A percentile compares a stretch with the other conserved stretches of the same genome.
phyloP scores from a whole-genome alignment of 1,140 invertebrate species.

The Asbolus verrucosus region DNA sequence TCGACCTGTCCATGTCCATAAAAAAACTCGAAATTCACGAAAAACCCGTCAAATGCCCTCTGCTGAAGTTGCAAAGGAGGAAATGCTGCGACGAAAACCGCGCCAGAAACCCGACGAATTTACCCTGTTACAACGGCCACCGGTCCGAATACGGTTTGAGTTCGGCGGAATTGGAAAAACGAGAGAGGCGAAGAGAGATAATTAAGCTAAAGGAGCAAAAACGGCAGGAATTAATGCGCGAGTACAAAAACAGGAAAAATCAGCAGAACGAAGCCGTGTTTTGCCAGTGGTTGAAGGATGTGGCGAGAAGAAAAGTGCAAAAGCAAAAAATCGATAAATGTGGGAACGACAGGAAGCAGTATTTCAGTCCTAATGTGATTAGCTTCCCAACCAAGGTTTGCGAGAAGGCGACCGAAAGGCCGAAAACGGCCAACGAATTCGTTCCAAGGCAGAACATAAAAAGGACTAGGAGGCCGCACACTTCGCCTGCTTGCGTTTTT shows the following conservation, averaged over 20 bases:
- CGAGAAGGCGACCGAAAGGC: constrained; percentile 51
- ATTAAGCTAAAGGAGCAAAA: constrained; percentile 55
- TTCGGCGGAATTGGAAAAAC: constrained; percentile 56
- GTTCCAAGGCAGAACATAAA: constrained; percentile 3
- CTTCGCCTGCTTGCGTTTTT: constrained; percentile 54
- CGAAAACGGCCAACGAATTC: constrained; percentile 56
- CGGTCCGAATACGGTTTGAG: constrained; percentile 63
- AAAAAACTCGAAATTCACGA: constrained; percentile 59
- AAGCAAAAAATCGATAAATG: constrained; percentile 23
- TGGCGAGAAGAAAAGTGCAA: constrained; percentile 55
- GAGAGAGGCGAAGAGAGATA: constrained; percentile 54
- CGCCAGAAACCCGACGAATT: constrained; percentile 50
- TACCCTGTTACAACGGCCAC: constrained; percentile 61
- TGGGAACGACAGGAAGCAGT: constrained; percentile 20
- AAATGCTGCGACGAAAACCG: constrained; percentile 61
- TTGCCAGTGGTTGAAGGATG: constrained; percentile 61
- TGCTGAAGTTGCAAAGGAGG: constrained; percentile 58
- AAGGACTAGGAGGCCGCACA: constrained; percentile 44
- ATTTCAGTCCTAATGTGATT: constrained; percentile 37
- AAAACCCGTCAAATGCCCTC: constrained; percentile 57
- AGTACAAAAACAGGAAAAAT: constrained; percentile 58
- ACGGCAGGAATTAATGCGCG: constrained; percentile 57
- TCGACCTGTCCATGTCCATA: constrained; percentile 57
- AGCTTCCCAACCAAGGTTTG: constrained; percentile 44
- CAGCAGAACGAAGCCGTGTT: constrained; percentile 63